phyloP scores from a whole-genome alignment of 2,888 invertebrate species.

The Deladenus siricidicola region DNA sequence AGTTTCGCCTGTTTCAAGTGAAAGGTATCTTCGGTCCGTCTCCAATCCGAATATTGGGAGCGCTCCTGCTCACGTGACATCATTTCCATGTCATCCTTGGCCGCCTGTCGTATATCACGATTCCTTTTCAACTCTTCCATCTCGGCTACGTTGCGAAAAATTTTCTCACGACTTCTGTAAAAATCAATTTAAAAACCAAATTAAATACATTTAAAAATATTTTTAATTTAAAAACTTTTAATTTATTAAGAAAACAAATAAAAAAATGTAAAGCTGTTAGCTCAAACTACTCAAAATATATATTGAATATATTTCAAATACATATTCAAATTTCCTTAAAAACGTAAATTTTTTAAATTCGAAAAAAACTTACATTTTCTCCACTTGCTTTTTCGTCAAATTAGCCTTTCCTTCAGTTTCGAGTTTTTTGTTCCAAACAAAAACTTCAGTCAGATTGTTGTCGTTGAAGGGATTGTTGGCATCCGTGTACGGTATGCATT shows the following conservation, averaged over 20 bases:
- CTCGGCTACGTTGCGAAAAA: slow-evolving; percentile 61
- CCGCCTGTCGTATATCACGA: slow-evolving; percentile 56
- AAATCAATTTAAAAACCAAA: background rate
- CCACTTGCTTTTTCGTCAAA: slow-evolving; percentile 36
- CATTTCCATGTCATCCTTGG: slow-evolving; percentile 56
- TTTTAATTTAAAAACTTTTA: too few relatives aligned
- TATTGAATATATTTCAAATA: too few relatives aligned
- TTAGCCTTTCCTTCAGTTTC: slow-evolving; percentile 71
- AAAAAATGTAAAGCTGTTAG: too few relatives aligned
- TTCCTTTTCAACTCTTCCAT: slow-evolving; percentile 90
- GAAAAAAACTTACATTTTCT: slow-evolving; percentile 27
- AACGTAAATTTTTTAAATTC: background rate
- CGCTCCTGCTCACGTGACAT: slow-evolving; percentile 80
- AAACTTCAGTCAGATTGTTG: slow-evolving; percentile 82
- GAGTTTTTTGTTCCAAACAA: slow-evolving; percentile 92
- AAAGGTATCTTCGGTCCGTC: slow-evolving; percentile 90
- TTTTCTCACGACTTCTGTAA: slow-evolving; percentile 32
- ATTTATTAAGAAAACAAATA: too few relatives aligned
- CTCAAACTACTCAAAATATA: too few relatives aligned
- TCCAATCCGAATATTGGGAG: slow-evolving; percentile 84
- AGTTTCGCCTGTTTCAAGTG: slow-evolving; percentile 90
- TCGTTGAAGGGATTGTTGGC: slow-evolving; percentile 98
- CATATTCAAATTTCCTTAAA: too few relatives aligned
- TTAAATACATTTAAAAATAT: too few relatives aligned
- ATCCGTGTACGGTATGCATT: slow-evolving; percentile 77